Evolutionary conservation across 2,888 invertebrate genomes (phyloP).

Genomic region (Latrodectus hesperus): DNA sequence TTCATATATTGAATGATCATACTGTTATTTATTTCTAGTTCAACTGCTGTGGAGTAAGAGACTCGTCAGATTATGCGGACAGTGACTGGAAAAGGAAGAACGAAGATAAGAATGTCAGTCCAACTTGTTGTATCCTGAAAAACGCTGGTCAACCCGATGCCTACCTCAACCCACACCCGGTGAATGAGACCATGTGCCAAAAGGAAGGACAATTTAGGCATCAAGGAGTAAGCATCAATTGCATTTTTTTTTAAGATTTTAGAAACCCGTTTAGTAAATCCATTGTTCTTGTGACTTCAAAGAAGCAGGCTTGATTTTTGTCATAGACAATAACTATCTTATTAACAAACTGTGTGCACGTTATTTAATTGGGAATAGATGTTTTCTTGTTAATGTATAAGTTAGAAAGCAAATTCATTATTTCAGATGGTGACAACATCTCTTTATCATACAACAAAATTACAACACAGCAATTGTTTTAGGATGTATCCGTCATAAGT

Average conservation of each 20-base stretch:
- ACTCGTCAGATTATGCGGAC: conserved; percentile 67
- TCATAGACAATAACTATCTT: background rate
- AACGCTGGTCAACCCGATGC: conserved; percentile 67
- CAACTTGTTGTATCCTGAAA: conserved; percentile 69
- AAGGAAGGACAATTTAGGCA: conserved; percentile 67
- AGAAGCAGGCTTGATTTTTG: background rate
- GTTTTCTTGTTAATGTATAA: background rate
- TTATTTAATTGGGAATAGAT: background rate
- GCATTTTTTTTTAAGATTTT: background rate
- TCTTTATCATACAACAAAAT: too few relatives aligned
- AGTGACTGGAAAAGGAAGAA: conserved; percentile 67
- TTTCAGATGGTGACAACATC: too few relatives aligned
- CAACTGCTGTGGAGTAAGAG: conserved; percentile 71
- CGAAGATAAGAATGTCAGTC: conserved; percentile 56
- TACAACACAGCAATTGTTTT: too few relatives aligned
- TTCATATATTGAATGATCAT: too few relatives aligned
- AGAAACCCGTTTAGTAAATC: background rate
- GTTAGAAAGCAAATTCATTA: background rate
- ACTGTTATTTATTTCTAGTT: conserved; percentile 56
- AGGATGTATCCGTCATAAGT: too few relatives aligned
- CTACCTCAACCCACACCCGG: conserved; percentile 70
- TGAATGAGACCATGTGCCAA: conserved; percentile 70
- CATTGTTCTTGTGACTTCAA: background rate
- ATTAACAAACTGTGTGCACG: background rate
- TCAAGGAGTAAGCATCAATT: conserved; percentile 57